phyloP scores from a whole-genome alignment of 2,113 vertebrate species.

The Phylloscopus whistleri region DNA sequence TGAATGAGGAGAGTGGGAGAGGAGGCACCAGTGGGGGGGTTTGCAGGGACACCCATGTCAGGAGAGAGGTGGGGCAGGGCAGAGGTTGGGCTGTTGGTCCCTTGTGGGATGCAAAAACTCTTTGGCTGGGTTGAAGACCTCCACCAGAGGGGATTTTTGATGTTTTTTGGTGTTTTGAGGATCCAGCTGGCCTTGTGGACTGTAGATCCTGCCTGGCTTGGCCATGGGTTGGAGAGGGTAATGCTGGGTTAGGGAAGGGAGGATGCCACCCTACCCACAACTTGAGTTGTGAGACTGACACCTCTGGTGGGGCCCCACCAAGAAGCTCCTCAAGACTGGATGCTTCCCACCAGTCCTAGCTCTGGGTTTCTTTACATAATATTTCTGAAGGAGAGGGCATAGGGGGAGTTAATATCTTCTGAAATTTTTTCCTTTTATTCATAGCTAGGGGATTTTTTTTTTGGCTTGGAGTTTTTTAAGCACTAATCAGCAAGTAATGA shows the following conservation, averaged over 20 bases:
- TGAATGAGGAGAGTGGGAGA: background rate
- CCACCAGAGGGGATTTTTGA: background rate
- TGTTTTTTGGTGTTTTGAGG: background rate
- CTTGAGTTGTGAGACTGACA: rapidly evolving
- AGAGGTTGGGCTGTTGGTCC: background rate
- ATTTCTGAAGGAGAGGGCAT: background rate
- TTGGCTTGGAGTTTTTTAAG: background rate
- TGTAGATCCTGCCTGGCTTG: background rate
- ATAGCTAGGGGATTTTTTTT: background rate
- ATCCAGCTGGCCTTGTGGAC: background rate
- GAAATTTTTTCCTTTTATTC: slow-evolving; percentile 40
- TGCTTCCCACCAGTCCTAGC: background rate
- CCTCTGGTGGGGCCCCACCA: background rate
- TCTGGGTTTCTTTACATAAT: background rate
- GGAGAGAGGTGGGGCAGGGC: background rate
- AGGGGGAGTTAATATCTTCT: background rate
- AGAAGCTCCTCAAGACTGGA: background rate
- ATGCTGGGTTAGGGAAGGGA: background rate
- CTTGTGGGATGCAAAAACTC: rapidly evolving
- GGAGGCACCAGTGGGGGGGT: background rate
- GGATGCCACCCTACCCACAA: background rate
- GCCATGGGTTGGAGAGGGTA: background rate
- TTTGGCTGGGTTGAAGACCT: background rate
- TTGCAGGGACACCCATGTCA: rapidly evolving
- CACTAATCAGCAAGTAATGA: background rate